A percentile compares a stretch with the other conserved stretches of the same genome.
phyloP scores from a whole-genome alignment of 2,113 vertebrate genomes.

The Macrotis lagotis region DNA sequence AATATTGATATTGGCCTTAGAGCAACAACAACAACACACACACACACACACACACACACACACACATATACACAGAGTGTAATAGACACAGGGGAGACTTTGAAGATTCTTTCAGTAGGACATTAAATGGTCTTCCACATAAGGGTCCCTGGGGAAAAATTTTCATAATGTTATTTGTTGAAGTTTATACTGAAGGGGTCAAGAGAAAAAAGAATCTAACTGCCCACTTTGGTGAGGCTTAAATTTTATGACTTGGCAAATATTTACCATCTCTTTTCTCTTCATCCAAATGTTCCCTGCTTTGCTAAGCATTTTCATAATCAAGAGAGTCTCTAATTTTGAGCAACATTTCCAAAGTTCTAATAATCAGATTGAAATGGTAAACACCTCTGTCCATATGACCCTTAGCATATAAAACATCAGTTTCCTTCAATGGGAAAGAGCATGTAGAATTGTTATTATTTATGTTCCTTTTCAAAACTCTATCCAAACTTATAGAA shows the following conservation, averaged over 20 bases:
- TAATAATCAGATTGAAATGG: neutral
- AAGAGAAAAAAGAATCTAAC: slow-evolving; percentile 7
- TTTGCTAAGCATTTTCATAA: neutral
- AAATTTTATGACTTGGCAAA: neutral
- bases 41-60: slow-evolving; percentile 27
- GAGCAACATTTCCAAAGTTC: neutral
- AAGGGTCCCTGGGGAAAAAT: neutral
- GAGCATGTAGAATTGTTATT: neutral
- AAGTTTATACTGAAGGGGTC: slow-evolving; percentile 13
- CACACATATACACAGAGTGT: slow-evolving; percentile 47
- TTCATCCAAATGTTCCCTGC: neutral
- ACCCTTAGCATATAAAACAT: neutral
- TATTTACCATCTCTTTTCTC: neutral
- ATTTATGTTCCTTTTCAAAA: neutral
- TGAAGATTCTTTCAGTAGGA: slow-evolving; percentile 63
- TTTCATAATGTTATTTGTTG: slow-evolving; percentile 50
- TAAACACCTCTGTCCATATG: neutral
- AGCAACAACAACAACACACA: slow-evolving; percentile 61
- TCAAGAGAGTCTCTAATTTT: neutral
- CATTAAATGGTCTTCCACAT: slow-evolving; percentile 48
- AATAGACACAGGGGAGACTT: slow-evolving; percentile 62
- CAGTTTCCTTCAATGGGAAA: neutral
- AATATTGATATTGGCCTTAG: slow-evolving; percentile 82
- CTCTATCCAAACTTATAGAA: neutral
- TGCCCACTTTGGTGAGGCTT: slow-evolving; percentile 6